Conservation (phyloP, 2,888 invertebrate species). For the Penaeus monodon region DNA sequence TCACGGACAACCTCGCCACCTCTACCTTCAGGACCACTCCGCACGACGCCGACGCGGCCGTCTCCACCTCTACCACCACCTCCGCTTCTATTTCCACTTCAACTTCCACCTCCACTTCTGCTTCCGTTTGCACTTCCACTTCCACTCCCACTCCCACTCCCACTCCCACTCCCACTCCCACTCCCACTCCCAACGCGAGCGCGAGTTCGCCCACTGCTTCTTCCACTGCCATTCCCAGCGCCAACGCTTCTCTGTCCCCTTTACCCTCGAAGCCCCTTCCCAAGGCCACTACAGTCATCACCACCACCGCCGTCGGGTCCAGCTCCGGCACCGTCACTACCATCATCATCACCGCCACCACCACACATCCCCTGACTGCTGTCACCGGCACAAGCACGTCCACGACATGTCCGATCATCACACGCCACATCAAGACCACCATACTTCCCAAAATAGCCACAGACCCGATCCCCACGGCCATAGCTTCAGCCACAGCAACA, state of each 20-base stretch:
- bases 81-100: not conserved
- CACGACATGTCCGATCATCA: not conserved
- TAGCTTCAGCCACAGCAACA: no score
- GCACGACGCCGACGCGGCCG: not conserved
- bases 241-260: no score
- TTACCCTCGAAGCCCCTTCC: no score
- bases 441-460: not conserved
- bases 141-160: not conserved
- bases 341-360: not conserved
- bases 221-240: not conserved
- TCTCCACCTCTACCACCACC: not conserved
- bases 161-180: not conserved
- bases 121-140: not conserved
- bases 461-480: not conserved
- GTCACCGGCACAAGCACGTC: not conserved
- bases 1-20: not conserved
- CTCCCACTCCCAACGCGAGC: not conserved
- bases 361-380: not conserved
- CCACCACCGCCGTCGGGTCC: not conserved
- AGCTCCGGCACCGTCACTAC: not conserved
- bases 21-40: not conserved
- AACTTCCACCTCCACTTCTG: not conserved
- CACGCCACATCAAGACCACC: constrained; percentile 3
- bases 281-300: not conserved
- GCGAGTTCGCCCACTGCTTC: not conserved